Evolutionary conservation across 2,113 vertebrate species (phyloP).

Genomic region (Callorhinus ursinus): DNA sequence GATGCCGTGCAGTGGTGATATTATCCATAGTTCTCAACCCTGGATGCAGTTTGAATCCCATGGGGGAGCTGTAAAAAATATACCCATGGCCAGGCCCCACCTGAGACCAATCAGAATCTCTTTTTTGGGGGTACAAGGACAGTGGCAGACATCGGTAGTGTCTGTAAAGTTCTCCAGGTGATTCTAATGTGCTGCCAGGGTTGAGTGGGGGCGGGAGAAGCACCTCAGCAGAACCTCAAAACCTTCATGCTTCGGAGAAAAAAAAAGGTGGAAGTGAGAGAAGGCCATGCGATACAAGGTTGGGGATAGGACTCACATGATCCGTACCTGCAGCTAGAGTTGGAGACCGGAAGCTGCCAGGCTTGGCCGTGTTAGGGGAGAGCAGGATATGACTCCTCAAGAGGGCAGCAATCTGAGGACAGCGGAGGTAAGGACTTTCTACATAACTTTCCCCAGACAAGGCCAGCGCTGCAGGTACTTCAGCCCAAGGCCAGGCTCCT

Average conservation of each 20-base stretch:
- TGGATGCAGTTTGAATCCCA: background rate
- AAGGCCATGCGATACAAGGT: background rate
- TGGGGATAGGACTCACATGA: background rate
- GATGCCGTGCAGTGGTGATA: too few relatives aligned
- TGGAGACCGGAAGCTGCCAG: background rate
- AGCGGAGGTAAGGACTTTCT: background rate
- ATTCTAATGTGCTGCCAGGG: background rate
- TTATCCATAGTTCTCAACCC: background rate
- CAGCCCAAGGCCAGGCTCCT: background rate
- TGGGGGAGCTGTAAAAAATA: background rate
- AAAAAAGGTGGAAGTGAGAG: background rate
- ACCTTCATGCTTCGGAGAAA: background rate
- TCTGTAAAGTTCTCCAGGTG: background rate
- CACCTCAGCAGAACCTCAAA: too few relatives aligned
- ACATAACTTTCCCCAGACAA: background rate
- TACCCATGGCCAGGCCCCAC: too few relatives aligned
- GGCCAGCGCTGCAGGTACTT: background rate
- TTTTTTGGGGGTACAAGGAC: background rate
- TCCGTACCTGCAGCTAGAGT: background rate
- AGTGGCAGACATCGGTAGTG: background rate
- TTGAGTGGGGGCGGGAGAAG: background rate
- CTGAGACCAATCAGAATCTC: background rate
- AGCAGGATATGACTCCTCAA: background rate
- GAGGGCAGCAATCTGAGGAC: background rate
- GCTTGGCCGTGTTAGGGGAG: background rate